A percentile compares a stretch with the other conserved stretches of the same genome.
Evolutionary conservation across 2,113 vertebrate genomes (phyloP).

Genomic region (Ageneiosus marmoratus): DNA sequence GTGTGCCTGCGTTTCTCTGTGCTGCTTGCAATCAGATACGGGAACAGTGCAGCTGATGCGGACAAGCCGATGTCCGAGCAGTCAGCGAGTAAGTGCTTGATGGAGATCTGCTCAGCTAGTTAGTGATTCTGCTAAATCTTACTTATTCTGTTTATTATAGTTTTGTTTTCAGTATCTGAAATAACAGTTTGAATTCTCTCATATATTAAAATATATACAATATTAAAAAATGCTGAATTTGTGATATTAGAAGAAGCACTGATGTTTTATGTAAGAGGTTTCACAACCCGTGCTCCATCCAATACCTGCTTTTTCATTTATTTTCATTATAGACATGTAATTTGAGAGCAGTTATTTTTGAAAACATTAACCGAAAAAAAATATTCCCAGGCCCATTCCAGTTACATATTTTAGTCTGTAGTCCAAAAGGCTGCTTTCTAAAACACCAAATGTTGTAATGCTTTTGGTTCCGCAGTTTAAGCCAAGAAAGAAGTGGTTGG

Average conservation of each 20-base stretch:
- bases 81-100: neutral
- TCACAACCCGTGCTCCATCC: no score
- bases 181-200: neutral
- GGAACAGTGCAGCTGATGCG: conserved; percentile 10
- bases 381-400: neutral
- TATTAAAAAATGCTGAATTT: neutral
- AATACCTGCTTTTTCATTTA: neutral
- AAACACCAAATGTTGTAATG: neutral
- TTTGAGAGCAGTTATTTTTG: neutral
- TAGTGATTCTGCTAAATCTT: conserved; percentile 25
- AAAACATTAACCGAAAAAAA: neutral
- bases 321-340: neutral
- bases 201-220: neutral
- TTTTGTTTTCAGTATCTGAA: neutral
- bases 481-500: neutral
- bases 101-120: conserved; percentile 32
- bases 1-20: conserved; percentile 42
- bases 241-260: neutral
- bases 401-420: neutral
- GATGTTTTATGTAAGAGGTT: neutral
- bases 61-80: conserved; percentile 24
- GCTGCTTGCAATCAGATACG: conserved; percentile 15
- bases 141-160: neutral
- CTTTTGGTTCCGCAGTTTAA: neutral
- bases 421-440: neutral